Evolutionary conservation across 2,113 vertebrate species (phyloP).

Genomic region (Dicaeum eximium): DNA sequence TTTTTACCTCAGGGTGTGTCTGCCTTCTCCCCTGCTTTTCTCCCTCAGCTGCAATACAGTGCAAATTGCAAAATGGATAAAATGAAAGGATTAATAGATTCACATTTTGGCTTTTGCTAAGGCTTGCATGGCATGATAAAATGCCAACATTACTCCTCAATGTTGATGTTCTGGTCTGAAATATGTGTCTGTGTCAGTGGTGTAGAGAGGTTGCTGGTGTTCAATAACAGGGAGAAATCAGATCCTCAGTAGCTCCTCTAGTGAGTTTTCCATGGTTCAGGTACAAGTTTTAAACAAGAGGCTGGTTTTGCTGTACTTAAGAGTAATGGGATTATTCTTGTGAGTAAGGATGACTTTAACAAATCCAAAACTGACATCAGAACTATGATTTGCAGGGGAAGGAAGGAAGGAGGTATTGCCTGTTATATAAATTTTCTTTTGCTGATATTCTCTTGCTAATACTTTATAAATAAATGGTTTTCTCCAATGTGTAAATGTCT

Average conservation of each 20-base stretch:
- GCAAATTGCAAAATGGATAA: neutral
- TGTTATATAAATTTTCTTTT: neutral
- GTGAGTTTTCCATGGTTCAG: neutral
- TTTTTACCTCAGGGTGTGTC: accelerated
- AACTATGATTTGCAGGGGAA: neutral
- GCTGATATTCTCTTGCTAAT: neutral
- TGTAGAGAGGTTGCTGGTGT: neutral
- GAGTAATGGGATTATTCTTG: neutral
- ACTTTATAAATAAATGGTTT: neutral
- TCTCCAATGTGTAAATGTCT: neutral
- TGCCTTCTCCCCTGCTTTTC: too few species aligned
- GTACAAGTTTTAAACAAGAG: neutral
- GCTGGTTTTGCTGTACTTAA: neutral
- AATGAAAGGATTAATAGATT: neutral
- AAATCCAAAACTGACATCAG: neutral
- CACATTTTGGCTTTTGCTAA: neutral
- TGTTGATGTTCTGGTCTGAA: neutral
- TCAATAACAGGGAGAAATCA: neutral
- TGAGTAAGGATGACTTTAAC: neutral
- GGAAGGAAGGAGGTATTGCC: neutral
- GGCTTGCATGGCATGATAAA: neutral
- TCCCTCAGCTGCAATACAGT: neutral
- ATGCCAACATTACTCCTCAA: accelerated
- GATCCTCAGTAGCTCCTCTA: neutral
- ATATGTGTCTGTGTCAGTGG: neutral